A percentile compares a stretch with the other conserved stretches of the same genome.
These are phyloP conservation scores for Cyprinella venusta DNA, from an alignment of 2,797 vertebrate genomes.

Conservation along the genomic window DNA sequence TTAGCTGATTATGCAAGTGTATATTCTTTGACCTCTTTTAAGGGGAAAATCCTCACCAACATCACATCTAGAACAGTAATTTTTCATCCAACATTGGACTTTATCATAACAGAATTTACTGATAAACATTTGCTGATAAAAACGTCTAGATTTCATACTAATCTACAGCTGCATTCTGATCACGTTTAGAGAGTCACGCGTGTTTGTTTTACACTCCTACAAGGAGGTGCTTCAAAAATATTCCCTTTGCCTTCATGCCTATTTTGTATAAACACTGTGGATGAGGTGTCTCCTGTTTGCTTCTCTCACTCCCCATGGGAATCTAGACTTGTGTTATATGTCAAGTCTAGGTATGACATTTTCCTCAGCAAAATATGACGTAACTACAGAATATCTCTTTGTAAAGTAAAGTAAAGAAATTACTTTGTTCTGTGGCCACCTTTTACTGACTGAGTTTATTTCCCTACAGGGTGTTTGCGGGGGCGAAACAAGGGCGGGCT, in stretches of 20 bases:
- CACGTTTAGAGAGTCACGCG: constrained; percentile 13
- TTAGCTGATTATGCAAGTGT: background rate
- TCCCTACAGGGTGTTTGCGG: constrained; percentile 1
- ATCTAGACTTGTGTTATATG: constrained; percentile 11
- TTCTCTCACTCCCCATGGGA: constrained; percentile 25
- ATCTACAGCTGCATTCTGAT: constrained; percentile 30
- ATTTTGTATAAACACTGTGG: constrained; percentile 56
- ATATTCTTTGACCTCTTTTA: background rate
- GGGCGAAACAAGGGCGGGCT: constrained; percentile 15
- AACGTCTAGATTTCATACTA: background rate
- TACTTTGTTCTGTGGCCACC: background rate
- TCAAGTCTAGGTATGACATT: constrained; percentile 12
- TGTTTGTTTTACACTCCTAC: constrained; percentile 33
- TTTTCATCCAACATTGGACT: background rate
- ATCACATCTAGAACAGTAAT: background rate
- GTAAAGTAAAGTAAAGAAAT: constrained; percentile 9
- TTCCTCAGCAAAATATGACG: background rate
- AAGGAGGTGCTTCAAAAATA: constrained; percentile 16
- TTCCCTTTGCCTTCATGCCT: constrained; percentile 20
- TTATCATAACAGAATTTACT: constrained; percentile 18
- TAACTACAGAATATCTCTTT: background rate
- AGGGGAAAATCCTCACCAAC: background rate
- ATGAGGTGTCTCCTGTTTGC: constrained; percentile 73
- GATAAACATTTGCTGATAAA: constrained; percentile 15
- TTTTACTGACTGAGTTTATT: constrained; percentile 11